Evolutionary conservation across 2,113 vertebrate species (phyloP), one percentile per base, ranked within the genome.

Genomic region (Promerops cafer): DNA sequence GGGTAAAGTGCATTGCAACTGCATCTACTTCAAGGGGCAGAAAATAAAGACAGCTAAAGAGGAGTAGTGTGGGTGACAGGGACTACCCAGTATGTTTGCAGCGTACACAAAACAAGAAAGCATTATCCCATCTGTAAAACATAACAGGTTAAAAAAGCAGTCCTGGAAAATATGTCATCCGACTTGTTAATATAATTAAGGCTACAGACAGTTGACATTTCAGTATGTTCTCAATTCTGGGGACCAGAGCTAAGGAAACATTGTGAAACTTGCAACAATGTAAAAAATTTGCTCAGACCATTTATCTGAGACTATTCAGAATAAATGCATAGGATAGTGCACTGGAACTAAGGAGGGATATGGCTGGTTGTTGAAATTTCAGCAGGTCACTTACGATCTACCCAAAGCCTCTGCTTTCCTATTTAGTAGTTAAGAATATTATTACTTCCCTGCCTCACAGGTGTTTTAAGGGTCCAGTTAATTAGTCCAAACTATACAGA

Each of bases 1-100:
- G 87, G 97, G 96, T 98, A 98, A 98, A 98, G 98, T 98, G 98
- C 98, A 95, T 97, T 96, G 93, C 96, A 97, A 93, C 96, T 98
- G 93, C 87, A 89, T 91, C 92, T 97, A 96, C 83, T 96, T 91
- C 90, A 95, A 97, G 81, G 94, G 92, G 72, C 84, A 96, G 82
- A 76, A 93, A 85, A 85, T 49, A 95, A 97, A 79, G 93, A 97
- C 96, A 89, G 76, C 83, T 93, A 44, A 84, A 76, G 61, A 87
- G 65, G 61, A 93, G 82, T 40, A 63, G 70, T 13, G 1, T 7
- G 7, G 13, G n/a, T 78, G 75, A 77, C 52, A 75, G 42, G 69
- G 85, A 87, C 90, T 92, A 97, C 54, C 61, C 79, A 45, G 65
- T 61, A 95, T 44, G 52, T 93, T 68, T 96, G 80, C 92, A 97